Conservation (phyloP, 1,140 invertebrate species). For the Achroia grisella region DNA sequence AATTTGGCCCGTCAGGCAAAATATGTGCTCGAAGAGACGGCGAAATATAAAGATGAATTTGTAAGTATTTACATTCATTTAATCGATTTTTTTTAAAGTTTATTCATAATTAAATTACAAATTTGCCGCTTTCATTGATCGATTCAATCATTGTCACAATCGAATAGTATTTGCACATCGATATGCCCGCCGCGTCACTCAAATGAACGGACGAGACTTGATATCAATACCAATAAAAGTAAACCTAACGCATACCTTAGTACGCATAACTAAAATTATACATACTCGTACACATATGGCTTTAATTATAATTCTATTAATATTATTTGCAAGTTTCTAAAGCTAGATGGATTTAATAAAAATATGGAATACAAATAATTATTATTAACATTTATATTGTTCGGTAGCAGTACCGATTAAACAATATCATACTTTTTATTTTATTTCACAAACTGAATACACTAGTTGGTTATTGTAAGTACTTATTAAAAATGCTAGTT, state of each 20-base stretch:
- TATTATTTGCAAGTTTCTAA: too few relatives aligned
- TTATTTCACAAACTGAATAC: too few relatives aligned
- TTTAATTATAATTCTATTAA: too few relatives aligned
- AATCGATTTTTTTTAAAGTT: background rate
- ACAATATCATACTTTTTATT: too few relatives aligned
- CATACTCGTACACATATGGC: conserved; percentile 5
- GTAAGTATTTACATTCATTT: conserved; percentile 38
- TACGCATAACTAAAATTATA: too few relatives aligned
- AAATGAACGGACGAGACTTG: conserved; percentile 67
- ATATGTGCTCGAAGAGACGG: conserved; percentile 21
- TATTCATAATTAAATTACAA: conserved; percentile 1
- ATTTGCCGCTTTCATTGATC: conserved; percentile 57
- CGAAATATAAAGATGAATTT: conserved; percentile 46
- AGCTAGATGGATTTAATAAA: too few relatives aligned
- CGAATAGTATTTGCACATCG: conserved; percentile 60
- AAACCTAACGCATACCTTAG: conserved; percentile 22
- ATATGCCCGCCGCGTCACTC: conserved; percentile 64
- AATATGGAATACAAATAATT: too few relatives aligned
- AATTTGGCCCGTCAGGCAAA: conserved; percentile 37
- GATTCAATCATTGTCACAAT: conserved; percentile 23
- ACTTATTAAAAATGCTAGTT: too few relatives aligned
- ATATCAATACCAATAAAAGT: conserved; percentile 58
- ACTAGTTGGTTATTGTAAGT: too few relatives aligned
- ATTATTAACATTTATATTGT: too few relatives aligned
- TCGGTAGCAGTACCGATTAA: too few relatives aligned